A percentile compares a stretch with the other conserved stretches of the same genome.
phyloP scores from a whole-genome alignment of 35 echinoderm and acorn worm genomes.

The Apostichopus japonicus region DNA sequence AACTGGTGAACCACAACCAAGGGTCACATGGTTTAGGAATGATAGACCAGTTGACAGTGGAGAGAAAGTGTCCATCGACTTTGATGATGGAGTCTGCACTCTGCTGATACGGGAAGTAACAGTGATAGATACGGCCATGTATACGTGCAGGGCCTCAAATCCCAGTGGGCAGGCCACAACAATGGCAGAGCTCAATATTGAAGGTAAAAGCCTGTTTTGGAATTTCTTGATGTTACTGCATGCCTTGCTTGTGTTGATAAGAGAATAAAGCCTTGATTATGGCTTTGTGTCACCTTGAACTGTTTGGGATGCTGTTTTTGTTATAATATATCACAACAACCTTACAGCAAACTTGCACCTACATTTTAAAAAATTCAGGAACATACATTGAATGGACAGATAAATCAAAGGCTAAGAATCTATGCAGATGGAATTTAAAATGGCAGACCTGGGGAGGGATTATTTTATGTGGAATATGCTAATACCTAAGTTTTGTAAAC shows the following conservation, averaged over 20 bases:
- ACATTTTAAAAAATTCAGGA: too few relatives aligned
- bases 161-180: slow-evolving; percentile 78
- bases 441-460: too few relatives aligned
- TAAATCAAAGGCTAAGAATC: too few relatives aligned
- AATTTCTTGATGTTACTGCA: slow-evolving; percentile 63
- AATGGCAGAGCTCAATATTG: slow-evolving; percentile 73
- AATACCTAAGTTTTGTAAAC: too few relatives aligned
- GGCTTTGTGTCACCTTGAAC: too few relatives aligned
- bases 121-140: slow-evolving; percentile 67
- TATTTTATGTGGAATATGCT: too few relatives aligned
- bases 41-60: slow-evolving; percentile 69
- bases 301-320: too few relatives aligned
- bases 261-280: too few relatives aligned
- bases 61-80: slow-evolving; percentile 79
- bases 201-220: slow-evolving; percentile 85
- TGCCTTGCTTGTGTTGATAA: slow-evolving; percentile 40
- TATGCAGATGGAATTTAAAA: too few relatives aligned
- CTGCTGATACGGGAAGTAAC: slow-evolving; percentile 76
- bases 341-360: too few relatives aligned
- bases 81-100: slow-evolving; percentile 77
- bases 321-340: too few relatives aligned
- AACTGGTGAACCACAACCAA: slow-evolving; percentile 78
- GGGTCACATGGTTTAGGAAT: slow-evolving; percentile 92
- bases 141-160: slow-evolving; percentile 90
- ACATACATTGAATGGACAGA: too few relatives aligned